phyloP scores from a whole-genome alignment of 2,113 vertebrate genomes.

The Cyprinodon tularosa region DNA sequence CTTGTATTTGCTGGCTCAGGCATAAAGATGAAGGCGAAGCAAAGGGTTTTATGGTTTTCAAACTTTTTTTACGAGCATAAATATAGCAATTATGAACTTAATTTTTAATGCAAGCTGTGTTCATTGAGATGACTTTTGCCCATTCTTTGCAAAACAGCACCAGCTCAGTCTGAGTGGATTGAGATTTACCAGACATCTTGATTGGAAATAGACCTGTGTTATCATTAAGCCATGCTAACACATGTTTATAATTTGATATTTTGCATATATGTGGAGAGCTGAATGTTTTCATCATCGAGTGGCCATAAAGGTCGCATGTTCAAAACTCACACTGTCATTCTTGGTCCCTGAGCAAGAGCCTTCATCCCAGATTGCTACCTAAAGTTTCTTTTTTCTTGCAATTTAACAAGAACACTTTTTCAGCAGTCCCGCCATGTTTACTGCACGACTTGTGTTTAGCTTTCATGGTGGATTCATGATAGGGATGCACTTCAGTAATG shows the following conservation, averaged over 20 bases:
- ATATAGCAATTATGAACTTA: too few species aligned
- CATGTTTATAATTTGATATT: not conserved
- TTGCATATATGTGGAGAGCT: too few species aligned
- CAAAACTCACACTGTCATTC: too few species aligned
- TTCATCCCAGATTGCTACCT: too few species aligned
- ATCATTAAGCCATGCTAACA: not conserved
- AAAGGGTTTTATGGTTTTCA: not conserved
- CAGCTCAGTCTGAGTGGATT: not conserved
- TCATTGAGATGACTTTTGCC: not conserved
- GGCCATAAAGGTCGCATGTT: too few species aligned
- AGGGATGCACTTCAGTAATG: not conserved
- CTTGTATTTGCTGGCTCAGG: constrained; percentile 31
- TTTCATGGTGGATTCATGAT: not conserved
- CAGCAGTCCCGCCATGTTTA: too few species aligned
- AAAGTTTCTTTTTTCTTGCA: too few species aligned
- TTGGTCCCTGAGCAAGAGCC: too few species aligned
- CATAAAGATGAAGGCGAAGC: not conserved
- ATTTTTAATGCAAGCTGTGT: not conserved
- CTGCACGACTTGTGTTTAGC: not conserved
- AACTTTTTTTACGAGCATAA: not conserved
- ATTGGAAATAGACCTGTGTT: not conserved
- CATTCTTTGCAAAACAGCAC: not conserved
- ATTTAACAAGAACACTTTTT: too few species aligned
- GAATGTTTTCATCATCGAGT: too few species aligned
- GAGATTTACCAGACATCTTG: not conserved